Evolutionary conservation across 2,888 invertebrate genomes (phyloP).

Genomic region (Synergus itoensis): DNA sequence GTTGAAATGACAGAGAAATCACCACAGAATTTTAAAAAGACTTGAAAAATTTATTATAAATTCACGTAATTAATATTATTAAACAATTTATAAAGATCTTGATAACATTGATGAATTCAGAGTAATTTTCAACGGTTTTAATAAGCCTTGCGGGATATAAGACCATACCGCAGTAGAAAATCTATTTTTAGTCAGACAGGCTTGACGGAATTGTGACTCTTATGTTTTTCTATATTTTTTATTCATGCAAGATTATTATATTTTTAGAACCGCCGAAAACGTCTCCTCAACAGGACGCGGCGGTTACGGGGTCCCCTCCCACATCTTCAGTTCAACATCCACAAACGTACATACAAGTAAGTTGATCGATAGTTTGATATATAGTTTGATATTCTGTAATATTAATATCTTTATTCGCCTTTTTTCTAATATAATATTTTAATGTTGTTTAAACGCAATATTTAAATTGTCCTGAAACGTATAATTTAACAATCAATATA

Average conservation of each 20-base stretch:
- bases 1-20: too few species aligned
- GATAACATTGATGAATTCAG: too few species aligned
- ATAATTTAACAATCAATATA: too few species aligned
- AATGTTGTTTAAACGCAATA: neutral
- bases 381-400: conserved; percentile 4
- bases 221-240: neutral
- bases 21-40: too few species aligned
- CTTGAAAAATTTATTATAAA: too few species aligned
- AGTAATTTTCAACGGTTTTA: too few species aligned
- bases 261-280: conserved; percentile 87
- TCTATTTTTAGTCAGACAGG: too few species aligned
- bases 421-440: neutral
- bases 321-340: conserved; percentile 74
- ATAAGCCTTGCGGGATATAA: too few species aligned
- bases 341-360: conserved; percentile 75
- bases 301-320: conserved; percentile 78
- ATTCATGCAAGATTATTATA: conserved; percentile 43
- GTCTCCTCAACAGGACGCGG: conserved; percentile 87
- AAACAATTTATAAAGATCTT: too few species aligned
- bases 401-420: too few species aligned
- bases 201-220: neutral
- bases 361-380: conserved; percentile 11
- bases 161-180: too few species aligned
- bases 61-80: too few species aligned
- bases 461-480: neutral